Percentiles rank a stretch among this genome's conserved stretches.
Evolutionary conservation across 2,797 vertebrate species (phyloP).

Genomic region (Stomatorhinus walkeri): DNA sequence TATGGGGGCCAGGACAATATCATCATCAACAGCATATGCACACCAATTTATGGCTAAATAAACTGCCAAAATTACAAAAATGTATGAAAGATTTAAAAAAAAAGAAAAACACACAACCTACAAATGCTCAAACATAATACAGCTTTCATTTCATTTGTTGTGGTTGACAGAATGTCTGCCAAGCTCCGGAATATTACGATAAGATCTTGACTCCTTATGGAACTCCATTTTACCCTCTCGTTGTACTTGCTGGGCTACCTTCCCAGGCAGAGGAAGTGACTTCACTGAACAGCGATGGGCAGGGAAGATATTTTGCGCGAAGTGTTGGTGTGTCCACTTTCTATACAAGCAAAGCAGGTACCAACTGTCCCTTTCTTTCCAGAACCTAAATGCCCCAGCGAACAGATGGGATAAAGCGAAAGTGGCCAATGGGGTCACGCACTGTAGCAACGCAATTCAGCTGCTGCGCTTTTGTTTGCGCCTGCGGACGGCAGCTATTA

Average conservation of each 20-base stretch:
- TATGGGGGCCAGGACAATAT: neutral
- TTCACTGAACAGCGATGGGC: neutral
- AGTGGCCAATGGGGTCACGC: neutral
- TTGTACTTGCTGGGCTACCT: neutral
- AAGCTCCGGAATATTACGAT: neutral
- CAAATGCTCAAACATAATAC: neutral
- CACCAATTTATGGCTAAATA: neutral
- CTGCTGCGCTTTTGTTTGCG: conserved; percentile 19
- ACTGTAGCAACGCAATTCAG: neutral
- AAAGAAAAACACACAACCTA: neutral
- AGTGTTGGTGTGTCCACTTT: neutral
- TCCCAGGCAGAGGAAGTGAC: neutral
- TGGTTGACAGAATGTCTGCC: neutral
- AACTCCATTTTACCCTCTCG: neutral
- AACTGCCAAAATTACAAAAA: neutral
- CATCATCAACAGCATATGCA: neutral
- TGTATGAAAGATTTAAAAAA: neutral
- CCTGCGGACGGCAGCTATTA: conserved; percentile 27
- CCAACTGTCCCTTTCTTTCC: neutral
- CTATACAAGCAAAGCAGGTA: neutral
- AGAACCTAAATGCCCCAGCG: neutral
- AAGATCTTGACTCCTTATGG: neutral
- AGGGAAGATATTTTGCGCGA: neutral
- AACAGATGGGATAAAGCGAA: neutral
- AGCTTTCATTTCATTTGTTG: neutral